phyloP scores from a whole-genome alignment of 2,797 vertebrate species.

The Sitta carolinensis region DNA sequence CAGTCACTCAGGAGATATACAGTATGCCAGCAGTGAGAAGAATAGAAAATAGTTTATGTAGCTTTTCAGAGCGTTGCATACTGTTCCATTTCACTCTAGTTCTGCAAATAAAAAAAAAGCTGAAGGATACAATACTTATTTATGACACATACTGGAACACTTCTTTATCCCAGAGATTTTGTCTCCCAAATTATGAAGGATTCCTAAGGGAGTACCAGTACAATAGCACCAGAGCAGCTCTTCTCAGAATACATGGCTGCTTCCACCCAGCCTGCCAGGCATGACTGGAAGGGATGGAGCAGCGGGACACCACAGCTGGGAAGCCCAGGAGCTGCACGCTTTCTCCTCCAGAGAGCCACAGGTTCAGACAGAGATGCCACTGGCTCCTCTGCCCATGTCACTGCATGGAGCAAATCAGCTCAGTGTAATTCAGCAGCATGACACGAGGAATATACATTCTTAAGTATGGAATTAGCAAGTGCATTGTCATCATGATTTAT shows the following conservation, averaged over 20 bases:
- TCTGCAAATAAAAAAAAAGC: not conserved
- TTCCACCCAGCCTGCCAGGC: not conserved
- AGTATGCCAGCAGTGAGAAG: not conserved
- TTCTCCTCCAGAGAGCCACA: not conserved
- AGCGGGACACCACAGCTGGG: accelerated
- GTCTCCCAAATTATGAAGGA: not conserved
- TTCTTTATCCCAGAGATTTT: not conserved
- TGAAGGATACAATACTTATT: not conserved
- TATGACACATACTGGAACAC: not conserved
- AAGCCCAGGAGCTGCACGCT: not conserved
- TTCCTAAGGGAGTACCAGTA: not conserved
- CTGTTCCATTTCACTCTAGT: not conserved
- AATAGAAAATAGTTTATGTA: not conserved
- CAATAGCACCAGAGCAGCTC: not conserved
- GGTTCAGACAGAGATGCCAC: not conserved
- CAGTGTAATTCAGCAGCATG: not conserved
- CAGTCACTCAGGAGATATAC: not conserved
- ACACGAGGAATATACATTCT: not conserved
- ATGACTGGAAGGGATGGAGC: not conserved
- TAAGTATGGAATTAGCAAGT: not conserved
- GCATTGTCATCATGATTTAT: not conserved
- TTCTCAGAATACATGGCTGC: not conserved
- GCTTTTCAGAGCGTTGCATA: not conserved
- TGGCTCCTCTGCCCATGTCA: not conserved
- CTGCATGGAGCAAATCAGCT: not conserved